Base-by-base conservation (phyloP, 2,113 vertebrate species). In the Climacteris rufus region DNA sequence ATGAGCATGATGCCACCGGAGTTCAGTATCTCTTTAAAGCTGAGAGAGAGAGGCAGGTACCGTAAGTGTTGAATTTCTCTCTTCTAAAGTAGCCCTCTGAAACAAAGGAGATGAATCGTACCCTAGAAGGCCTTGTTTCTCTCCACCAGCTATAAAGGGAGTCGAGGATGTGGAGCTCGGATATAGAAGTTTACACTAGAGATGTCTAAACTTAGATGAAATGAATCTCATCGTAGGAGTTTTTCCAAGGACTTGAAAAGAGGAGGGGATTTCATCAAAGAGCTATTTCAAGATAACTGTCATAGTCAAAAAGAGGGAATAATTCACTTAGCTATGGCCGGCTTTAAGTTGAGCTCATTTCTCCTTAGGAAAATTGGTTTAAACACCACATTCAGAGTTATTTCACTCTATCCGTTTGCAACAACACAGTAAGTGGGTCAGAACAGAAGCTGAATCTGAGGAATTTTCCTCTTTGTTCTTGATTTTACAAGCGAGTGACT, bases 191-290 rank as follows among this genome's bases (percentile, higher is more conserved):
- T 95, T 95, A 92, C 76, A 81, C 71, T 89, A 86, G 68, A 93
- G 86, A 47, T 81, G 60, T 86, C 90, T 97, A 94, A 96, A 95
- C 89, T 94, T 94, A 96, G 75, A 90, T 83, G 94, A 94, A 96
- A 96, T 86, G 6, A 92, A 95, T 97, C 94, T 89, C 14, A 11
- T 77, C 18, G 44, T 90, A 95, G 83, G 93, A 92, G 92, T 94
- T 90, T 90, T 95, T 91, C 82, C 92, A 93, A 94, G 79, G 92
- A 94, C 85, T 95, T 96, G 92, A 94, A 96, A 96, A 96, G 92
- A 95, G 85, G 79, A 88, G 63, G 87, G 87, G 92, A 96, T 96
- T 97, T 97, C 40, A 95, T 95, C 88, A 96, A 94, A 90, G 87
- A 57, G 53, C 84, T 92, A 94, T 94, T 93, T 96, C 86, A 95